A percentile compares a stretch with the other conserved stretches of the same genome.
Evolutionary conservation across 2,113 vertebrate genomes (phyloP).

Genomic region (Corythoichthys intestinalis): DNA sequence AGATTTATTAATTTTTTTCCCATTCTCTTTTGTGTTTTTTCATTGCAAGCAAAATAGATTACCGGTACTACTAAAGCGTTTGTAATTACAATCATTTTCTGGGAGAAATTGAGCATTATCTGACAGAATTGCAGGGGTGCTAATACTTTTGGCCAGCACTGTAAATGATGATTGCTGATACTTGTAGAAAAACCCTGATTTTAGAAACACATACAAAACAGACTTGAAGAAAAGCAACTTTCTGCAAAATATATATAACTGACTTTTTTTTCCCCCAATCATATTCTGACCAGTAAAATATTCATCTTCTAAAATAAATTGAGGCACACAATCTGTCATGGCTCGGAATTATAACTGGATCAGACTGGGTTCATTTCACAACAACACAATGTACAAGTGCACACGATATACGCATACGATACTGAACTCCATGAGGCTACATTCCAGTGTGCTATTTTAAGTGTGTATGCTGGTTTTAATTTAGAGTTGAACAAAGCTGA

Average conservation of each 20-base stretch:
- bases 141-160: no score
- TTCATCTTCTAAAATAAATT: neutral
- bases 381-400: neutral
- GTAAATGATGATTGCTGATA: no score
- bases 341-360: neutral
- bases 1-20: no score
- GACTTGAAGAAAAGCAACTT: neutral
- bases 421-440: conserved; percentile 10
- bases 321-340: neutral
- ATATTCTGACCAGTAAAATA: neutral
- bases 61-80: no score
- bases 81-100: no score
- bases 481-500: conserved; percentile 23
- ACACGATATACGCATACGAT: neutral
- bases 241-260: neutral
- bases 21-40: no score
- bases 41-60: no score
- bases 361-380: neutral
- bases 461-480: conserved; percentile 25
- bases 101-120: no score
- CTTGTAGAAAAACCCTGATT: no score
- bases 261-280: no score
- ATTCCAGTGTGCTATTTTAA: conserved; percentile 38
- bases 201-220: neutral
- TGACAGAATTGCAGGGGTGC: no score